Percentiles rank a stretch among this genome's conserved stretches.
Conservation (phyloP, 2,797 vertebrate genomes). For the Oophaga sylvatica region DNA sequence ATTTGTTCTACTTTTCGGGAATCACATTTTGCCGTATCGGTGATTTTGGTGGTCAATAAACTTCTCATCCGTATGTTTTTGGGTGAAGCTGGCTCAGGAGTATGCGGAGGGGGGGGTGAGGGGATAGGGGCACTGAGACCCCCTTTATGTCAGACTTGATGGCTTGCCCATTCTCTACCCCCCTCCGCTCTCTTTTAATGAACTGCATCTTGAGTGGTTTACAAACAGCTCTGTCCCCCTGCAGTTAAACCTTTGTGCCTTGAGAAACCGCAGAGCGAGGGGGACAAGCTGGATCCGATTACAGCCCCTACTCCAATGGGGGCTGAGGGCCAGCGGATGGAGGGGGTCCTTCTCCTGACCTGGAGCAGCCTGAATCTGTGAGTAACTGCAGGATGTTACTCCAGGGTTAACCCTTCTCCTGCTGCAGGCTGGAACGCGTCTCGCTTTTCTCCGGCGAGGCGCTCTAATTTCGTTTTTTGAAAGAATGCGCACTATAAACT, state of each 20-base stretch:
- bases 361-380: constrained; percentile 52
- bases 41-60: not conserved
- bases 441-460: no score
- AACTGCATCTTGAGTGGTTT: constrained; percentile 60
- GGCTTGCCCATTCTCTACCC: constrained; percentile 5
- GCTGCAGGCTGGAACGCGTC: not conserved
- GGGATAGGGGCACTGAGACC: not conserved
- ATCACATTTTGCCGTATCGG: not conserved
- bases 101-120: constrained; percentile 40
- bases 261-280: constrained; percentile 27
- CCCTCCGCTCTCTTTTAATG: constrained; percentile 34
- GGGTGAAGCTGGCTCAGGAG: constrained; percentile 13
- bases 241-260: constrained; percentile 59
- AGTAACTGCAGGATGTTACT: constrained; percentile 52
- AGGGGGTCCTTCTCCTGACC: constrained; percentile 43
- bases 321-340: constrained; percentile 36
- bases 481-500: not conserved
- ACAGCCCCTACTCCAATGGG: constrained; percentile 49
- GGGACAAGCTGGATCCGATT: constrained; percentile 49
- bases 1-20: no score
- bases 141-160: constrained; percentile 44
- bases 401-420: constrained; percentile 36
- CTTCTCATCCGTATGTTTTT: not conserved
- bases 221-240: constrained; percentile 56
- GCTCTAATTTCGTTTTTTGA: not conserved